Base-by-base conservation (phyloP, 2,888 invertebrate genomes). In the Pteria penguin region DNA sequence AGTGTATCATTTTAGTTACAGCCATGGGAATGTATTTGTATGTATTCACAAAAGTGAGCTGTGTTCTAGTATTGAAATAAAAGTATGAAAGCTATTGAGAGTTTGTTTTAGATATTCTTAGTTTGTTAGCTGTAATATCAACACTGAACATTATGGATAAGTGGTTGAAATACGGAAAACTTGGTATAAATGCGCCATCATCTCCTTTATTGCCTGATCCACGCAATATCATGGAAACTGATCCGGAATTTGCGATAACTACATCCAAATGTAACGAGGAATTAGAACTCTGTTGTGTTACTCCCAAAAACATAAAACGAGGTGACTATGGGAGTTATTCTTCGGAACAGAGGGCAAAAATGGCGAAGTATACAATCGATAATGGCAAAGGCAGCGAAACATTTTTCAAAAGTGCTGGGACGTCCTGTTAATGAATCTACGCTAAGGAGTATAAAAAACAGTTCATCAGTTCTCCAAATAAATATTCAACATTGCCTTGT, bases 241-340 rank as follows among this genome's bases (percentile, higher is more conserved):
- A 11, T 36, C 8, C 5, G 5, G n/a, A n/a, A n/a, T n/a, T n/a
- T n/a, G 45, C 45, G 8, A 11, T 36, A 14, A 14, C 14, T 36
- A 36, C 45, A 11, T 36, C 45, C 8, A 11, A 5, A 14, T 36
- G 45, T 36, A 36, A 36, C 14, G 45, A 36, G 14, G 45, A 36
- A 36, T 5, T 36, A 11, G 45, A 36, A 36, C 5, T 11, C 14
- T 5, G 5, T 5, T 11, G 5, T 5, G 8, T 36, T 11, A 36
- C 45, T 36, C 45, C 45, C 45, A 36, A 36, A 36, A 66, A 66
- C 45, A 22, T 45, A 45, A 45, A 66, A 52, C 66, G 66, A 33
- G 27, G 54, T 22, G 45, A 52, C 24, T 66, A 66, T 66, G 36
- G 33, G 22, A 26, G 36, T 63, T 36, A 33, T 27, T 63, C 36